Conservation (phyloP, 2,113 vertebrate genomes). For the Microcebus tavaratra region DNA sequence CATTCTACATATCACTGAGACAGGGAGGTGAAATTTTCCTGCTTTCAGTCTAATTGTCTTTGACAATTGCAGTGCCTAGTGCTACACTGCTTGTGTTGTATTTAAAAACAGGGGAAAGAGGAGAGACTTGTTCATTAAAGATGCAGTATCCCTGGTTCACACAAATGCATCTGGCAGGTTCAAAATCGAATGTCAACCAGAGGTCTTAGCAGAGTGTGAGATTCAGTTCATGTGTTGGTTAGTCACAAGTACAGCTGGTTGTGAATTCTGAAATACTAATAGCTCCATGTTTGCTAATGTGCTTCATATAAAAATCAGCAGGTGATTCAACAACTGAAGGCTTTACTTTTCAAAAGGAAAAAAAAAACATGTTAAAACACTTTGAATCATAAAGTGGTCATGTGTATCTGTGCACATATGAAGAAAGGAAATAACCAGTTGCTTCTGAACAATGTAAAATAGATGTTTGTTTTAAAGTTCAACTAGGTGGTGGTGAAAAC, state of each 20-base stretch:
- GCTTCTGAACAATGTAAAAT: slow-evolving; percentile 76
- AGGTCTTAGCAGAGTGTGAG: slow-evolving; percentile 88
- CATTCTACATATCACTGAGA: slow-evolving; percentile 90
- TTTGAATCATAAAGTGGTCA: slow-evolving; percentile 76
- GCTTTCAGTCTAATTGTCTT: slow-evolving; percentile 91
- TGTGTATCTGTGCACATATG: slow-evolving; percentile 74
- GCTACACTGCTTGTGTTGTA: slow-evolving; percentile 89
- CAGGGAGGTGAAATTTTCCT: slow-evolving; percentile 89
- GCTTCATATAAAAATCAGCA: slow-evolving; percentile 83
- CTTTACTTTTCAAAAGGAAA: slow-evolving; percentile 78
- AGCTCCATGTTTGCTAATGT: slow-evolving; percentile 84
- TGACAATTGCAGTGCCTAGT: slow-evolving; percentile 89
- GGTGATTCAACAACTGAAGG: slow-evolving; percentile 78
- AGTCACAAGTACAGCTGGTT: slow-evolving; percentile 85
- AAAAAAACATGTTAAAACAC: slow-evolving; percentile 65
- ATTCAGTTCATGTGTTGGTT: slow-evolving; percentile 87
- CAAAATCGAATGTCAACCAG: slow-evolving; percentile 91
- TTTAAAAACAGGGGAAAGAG: slow-evolving; percentile 89
- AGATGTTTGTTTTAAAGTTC: slow-evolving; percentile 80
- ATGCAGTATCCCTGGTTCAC: slow-evolving; percentile 89
- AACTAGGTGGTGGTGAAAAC: slow-evolving; percentile 78
- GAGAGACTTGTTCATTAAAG: slow-evolving; percentile 91
- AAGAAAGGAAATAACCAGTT: slow-evolving; percentile 78
- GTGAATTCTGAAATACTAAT: slow-evolving; percentile 84
- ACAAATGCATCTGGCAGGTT: slow-evolving; percentile 91